Percentiles rank a stretch among this genome's conserved stretches.
phyloP scores from a whole-genome alignment of 2,888 invertebrate species.

The Orgyia antiqua region DNA sequence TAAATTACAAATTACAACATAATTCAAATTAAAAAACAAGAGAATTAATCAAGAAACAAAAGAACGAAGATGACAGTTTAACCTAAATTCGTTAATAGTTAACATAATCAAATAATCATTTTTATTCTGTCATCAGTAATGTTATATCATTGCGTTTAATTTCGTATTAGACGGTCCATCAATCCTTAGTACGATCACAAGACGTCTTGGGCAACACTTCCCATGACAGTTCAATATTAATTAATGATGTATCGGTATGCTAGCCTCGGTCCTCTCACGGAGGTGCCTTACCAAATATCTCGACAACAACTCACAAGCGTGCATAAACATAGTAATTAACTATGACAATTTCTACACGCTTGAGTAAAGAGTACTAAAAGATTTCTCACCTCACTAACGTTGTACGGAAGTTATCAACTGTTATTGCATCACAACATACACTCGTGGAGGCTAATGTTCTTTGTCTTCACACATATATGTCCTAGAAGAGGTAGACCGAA shows the following conservation, averaged over 20 bases:
- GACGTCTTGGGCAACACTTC: constrained; percentile 45
- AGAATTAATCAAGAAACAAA: constrained; percentile 6
- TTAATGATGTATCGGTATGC: constrained; percentile 46
- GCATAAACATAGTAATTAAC: constrained; percentile 27
- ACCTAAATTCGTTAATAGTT: constrained; percentile 12
- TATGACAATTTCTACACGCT: constrained; percentile 27
- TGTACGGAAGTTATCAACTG: constrained; percentile 19
- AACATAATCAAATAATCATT: constrained; percentile 8
- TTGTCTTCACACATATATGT: no score
- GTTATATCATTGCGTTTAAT: constrained; percentile 8
- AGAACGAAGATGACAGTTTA: constrained; percentile 8
- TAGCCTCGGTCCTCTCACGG: constrained; percentile 28
- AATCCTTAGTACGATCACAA: constrained; percentile 26
- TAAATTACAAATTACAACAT: background rate
- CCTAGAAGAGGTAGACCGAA: no score
- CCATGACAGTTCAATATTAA: constrained; percentile 50
- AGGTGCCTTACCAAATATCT: constrained; percentile 1
- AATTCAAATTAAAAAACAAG: constrained; percentile 1
- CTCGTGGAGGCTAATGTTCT: no score
- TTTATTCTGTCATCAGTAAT: constrained; percentile 13
- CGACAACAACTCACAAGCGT: constrained; percentile 13
- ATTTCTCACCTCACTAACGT: constrained; percentile 20
- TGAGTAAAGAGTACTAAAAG: constrained; percentile 19
- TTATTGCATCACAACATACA: constrained; percentile 15
- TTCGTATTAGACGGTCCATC: constrained; percentile 15